Evolutionary conservation across 2,888 invertebrate species (phyloP).

Genomic region (Clusia tigrina): DNA sequence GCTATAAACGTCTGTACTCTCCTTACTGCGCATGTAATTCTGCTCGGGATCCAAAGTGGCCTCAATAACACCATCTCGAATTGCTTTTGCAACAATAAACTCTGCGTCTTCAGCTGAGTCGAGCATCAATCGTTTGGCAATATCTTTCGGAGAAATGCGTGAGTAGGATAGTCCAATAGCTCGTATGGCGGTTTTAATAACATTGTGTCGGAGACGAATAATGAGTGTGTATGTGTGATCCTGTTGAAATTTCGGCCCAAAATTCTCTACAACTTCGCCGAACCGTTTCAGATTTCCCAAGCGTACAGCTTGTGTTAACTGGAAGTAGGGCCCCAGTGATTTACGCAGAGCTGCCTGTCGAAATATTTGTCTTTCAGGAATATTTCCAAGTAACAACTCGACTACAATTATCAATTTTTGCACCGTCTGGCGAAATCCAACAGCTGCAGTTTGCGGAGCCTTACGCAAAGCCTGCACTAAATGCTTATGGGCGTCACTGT

Average conservation of each 20-base stretch:
- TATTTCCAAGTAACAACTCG: constrained; percentile 93
- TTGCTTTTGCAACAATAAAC: constrained; percentile 97
- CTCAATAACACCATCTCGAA: constrained; percentile 98
- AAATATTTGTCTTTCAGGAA: constrained; percentile 95
- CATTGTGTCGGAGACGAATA: constrained; percentile 94
- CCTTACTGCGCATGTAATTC: constrained; percentile 96
- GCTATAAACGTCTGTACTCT: constrained; percentile 95
- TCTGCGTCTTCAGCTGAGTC: constrained; percentile 98
- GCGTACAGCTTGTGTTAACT: constrained; percentile 95
- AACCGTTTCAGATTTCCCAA: constrained; percentile 94
- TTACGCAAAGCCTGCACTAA: constrained; percentile 94
- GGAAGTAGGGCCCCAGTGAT: constrained; percentile 93
- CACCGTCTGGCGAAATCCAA: constrained; percentile 97
- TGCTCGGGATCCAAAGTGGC: constrained; percentile 95
- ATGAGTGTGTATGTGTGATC: constrained; percentile 97
- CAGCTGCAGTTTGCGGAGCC: constrained; percentile 97
- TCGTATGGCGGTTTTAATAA: constrained; percentile 97
- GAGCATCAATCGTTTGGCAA: constrained; percentile 90
- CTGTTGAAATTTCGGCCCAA: constrained; percentile 87
- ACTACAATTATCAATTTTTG: constrained; percentile 95
- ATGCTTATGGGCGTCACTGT: constrained; percentile 97
- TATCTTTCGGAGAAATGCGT: constrained; percentile 92
- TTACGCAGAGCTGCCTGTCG: constrained; percentile 88
- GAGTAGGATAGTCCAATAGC: constrained; percentile 97
- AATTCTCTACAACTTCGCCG: constrained; percentile 90